Conservation (phyloP, 2,888 invertebrate genomes). For the Lycaena phlaeas region DNA sequence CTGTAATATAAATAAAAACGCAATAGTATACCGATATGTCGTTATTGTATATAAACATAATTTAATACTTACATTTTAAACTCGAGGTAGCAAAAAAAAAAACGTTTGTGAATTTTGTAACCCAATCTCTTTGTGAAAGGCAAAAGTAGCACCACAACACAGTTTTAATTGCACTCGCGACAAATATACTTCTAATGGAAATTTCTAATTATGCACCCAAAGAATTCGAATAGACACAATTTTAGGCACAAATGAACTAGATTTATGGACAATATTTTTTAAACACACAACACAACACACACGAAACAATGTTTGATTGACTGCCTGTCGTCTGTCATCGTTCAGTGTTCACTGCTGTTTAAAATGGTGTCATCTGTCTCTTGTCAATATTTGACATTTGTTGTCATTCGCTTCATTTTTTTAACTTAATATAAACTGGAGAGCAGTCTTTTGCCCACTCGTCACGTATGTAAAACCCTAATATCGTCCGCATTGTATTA, state of each 20-base stretch:
- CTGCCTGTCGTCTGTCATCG: background rate
- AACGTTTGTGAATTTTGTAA: slow-evolving; percentile 30
- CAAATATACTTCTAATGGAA: background rate
- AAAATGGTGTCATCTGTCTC: too few species aligned
- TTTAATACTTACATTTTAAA: slow-evolving; percentile 35
- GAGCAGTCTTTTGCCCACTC: too few species aligned
- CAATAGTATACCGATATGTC: too few species aligned
- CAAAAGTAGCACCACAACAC: slow-evolving; percentile 24
- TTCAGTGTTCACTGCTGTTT: background rate
- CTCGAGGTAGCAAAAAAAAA: slow-evolving; percentile 28
- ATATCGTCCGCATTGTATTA: too few species aligned
- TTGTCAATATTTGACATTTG: too few species aligned
- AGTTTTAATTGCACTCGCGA: slow-evolving; percentile 21
- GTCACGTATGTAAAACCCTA: too few species aligned
- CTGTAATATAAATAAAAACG: too few species aligned
- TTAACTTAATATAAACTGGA: too few species aligned
- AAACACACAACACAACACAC: slow-evolving; percentile 5
- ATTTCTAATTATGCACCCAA: slow-evolving; percentile 7
- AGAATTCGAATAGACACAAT: background rate
- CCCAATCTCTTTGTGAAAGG: slow-evolving; percentile 53
- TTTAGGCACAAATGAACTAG: background rate
- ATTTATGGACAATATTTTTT: slow-evolving; percentile 2
- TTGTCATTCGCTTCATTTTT: too few species aligned
- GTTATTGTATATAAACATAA: too few species aligned
- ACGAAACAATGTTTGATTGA: background rate